Base-by-base conservation (phyloP, 92 coral and sea anemone species). In the Isaurus tuberculatus region DNA sequence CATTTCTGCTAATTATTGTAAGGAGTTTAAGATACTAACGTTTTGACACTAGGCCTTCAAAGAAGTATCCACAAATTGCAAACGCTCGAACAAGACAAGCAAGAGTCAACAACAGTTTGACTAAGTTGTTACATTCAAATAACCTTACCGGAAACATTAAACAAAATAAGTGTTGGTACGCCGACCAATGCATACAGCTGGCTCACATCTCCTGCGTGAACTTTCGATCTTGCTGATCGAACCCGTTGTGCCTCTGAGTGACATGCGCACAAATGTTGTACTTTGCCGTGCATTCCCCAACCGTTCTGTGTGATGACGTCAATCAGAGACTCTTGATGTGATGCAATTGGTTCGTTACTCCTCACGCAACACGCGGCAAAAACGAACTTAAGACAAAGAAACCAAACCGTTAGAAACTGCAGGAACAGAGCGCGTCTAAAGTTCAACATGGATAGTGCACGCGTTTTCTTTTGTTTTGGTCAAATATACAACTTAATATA, bases 201-300 rank as follows among this genome's bases (percentile, higher is more conserved):
- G 74, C 91, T 71, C 40, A 89, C 92, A 84, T 87, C 90, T 66
- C 51, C 82, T 55, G 58, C 82, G 57, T 77, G 48, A 44, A 91
- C 92, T 17, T 83, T 90, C 33, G 86, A 85, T 16, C 91, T 91
- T 17, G 85, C 51, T 13, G 87, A 26, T 29, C 73, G 85, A 27
- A 87, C 49, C 79, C 91, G 89, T 79, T 91, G 91, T 17, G 88
- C 83, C 66, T 79, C 84, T 69, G 94, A 83, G 86, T 88, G 88
- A 70, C 98, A 95, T 78, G 91, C 98, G 80, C 98, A 95, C 30
- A 91, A 80, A 48, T 95, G 98, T 29, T 75, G 86, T 17, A 95
- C 89, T 63, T 77, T 79, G 28, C 84, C 81, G 55, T 33, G 44
- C 55, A 34, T 42, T 64, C 69, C 69, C 95, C 94, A 93, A 66